A percentile compares a stretch with the other conserved stretches of the same genome.
These are phyloP conservation scores for Melinaea marsaeus DNA, from an alignment of 2,888 invertebrate genomes.

Conservation along the genomic window DNA sequence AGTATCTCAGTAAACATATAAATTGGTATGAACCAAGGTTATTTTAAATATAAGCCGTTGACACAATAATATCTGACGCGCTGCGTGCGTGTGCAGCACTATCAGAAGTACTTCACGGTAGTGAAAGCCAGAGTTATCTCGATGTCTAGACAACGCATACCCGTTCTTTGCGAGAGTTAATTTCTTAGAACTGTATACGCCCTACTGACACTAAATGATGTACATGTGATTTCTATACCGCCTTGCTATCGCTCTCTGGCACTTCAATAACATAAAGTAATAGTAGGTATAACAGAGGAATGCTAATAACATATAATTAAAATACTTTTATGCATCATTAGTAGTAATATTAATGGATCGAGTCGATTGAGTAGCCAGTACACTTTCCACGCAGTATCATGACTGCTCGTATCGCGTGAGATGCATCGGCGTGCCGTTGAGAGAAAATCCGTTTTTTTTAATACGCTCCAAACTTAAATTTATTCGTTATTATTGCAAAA, in stretches of 20 bases:
- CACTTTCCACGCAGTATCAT: too few species aligned
- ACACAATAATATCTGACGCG: slow-evolving; percentile 26
- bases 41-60: slow-evolving; percentile 26
- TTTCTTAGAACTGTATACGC: slow-evolving; percentile 40
- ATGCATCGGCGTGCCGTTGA: slow-evolving; percentile 47
- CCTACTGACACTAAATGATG: slow-evolving; percentile 40
- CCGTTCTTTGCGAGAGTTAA: slow-evolving; percentile 41
- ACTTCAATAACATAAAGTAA: too few species aligned
- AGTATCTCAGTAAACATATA: slow-evolving; percentile 35
- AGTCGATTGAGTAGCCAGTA: too few species aligned
- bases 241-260: slow-evolving; percentile 7
- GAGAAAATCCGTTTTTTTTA: slow-evolving; percentile 46
- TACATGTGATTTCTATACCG: slow-evolving; percentile 10
- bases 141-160: slow-evolving; percentile 37
- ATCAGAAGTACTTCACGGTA: slow-evolving; percentile 18
- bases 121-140: slow-evolving; percentile 33
- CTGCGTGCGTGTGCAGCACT: slow-evolving; percentile 12
- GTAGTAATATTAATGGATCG: too few species aligned
- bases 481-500: slow-evolving; percentile 1
- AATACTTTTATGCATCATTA: too few species aligned
- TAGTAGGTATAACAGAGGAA: too few species aligned
- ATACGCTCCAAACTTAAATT: slow-evolving; percentile 18
- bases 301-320: too few species aligned
- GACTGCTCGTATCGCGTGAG: slow-evolving; percentile 50
- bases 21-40: slow-evolving; percentile 30